phyloP scores from a whole-genome alignment of 2,113 vertebrate species.

The Eubucco bourcierii region DNA sequence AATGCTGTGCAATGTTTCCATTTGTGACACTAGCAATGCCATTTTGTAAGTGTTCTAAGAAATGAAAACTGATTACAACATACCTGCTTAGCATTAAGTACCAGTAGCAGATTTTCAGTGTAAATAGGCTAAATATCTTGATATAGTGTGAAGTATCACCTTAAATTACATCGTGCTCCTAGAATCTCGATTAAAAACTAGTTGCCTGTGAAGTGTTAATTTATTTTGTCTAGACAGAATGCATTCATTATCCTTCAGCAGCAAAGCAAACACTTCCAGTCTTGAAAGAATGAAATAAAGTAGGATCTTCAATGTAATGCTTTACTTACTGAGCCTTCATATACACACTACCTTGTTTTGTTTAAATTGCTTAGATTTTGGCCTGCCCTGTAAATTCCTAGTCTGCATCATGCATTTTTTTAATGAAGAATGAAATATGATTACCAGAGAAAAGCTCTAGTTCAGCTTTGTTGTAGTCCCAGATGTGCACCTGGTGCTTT shows the following conservation, averaged over 20 bases:
- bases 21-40: neutral
- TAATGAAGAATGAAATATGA: constrained; percentile 75
- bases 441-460: constrained; percentile 57
- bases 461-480: constrained; percentile 73
- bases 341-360: constrained; percentile 24
- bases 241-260: constrained; percentile 23
- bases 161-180: constrained; percentile 25
- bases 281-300: constrained; percentile 34
- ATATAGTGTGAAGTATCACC: constrained; percentile 3
- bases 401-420: constrained; percentile 57
- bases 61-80: neutral
- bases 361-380: constrained; percentile 55
- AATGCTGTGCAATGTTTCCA: neutral
- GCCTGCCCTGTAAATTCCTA: constrained; percentile 65
- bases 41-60: neutral
- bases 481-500: constrained; percentile 82
- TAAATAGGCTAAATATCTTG: constrained; percentile 4
- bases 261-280: neutral
- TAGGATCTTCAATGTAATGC: neutral
- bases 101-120: neutral
- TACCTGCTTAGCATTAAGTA: neutral
- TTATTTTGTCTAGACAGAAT: constrained; percentile 35
- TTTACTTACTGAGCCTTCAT: constrained; percentile 18
- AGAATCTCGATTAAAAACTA: constrained; percentile 47
- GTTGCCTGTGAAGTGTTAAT: constrained; percentile 32